Conservation (phyloP, 2,113 vertebrate species). For the Apus apus region DNA sequence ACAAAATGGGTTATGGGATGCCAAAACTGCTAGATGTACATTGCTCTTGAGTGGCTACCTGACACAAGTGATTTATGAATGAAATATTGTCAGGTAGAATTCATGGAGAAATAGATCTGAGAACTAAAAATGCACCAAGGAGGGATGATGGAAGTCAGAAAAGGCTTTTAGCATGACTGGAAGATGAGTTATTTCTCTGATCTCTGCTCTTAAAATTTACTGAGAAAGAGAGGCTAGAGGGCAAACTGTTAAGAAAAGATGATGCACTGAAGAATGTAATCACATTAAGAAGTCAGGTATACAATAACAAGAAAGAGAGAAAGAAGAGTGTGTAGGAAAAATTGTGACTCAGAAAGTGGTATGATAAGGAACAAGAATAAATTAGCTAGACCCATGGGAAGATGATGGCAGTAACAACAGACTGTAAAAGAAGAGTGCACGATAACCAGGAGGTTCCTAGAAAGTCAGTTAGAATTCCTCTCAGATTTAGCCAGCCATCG, state of each 20-base stretch:
- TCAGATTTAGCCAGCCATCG: background rate
- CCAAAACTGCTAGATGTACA: background rate
- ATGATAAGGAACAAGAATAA: background rate
- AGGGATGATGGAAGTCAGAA: background rate
- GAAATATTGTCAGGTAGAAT: background rate
- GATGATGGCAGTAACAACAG: background rate
- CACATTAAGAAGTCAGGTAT: background rate
- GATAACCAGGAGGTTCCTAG: background rate
- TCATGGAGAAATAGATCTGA: background rate
- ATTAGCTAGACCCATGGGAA: background rate
- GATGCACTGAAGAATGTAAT: background rate
- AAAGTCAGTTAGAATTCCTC: background rate
- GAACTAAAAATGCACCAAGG: background rate
- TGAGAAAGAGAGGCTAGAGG: background rate
- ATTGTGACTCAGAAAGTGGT: background rate
- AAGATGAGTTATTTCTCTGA: slow-evolving; percentile 25
- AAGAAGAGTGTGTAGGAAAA: background rate
- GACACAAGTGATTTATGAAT: background rate
- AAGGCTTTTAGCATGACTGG: background rate
- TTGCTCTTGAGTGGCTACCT: background rate
- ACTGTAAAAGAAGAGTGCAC: background rate
- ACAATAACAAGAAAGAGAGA: background rate
- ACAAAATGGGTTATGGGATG: background rate
- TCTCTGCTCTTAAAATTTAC: background rate
- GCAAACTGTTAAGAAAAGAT: background rate